Evolutionary conservation across 2,888 invertebrate species (phyloP).

Genomic region (Apotomis capreana): DNA sequence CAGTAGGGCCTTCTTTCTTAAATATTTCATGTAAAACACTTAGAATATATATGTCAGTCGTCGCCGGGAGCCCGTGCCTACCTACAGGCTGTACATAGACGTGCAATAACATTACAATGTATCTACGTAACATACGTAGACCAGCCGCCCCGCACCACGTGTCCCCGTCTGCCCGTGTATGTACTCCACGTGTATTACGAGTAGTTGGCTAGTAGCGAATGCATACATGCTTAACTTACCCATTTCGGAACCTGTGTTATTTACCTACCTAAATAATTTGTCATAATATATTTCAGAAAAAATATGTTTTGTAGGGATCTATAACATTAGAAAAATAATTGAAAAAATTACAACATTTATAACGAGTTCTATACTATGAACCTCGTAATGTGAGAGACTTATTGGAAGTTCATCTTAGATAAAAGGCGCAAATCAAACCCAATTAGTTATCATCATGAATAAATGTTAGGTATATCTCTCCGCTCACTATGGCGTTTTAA

Average conservation of each 20-base stretch:
- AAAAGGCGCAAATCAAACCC: background rate
- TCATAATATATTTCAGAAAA: background rate
- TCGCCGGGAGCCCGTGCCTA: conserved; percentile 18
- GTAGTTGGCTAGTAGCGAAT: conserved; percentile 24
- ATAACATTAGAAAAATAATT: background rate
- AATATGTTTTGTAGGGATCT: background rate
- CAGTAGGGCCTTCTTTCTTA: no score
- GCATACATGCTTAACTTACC: conserved; percentile 1
- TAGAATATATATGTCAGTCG: no score
- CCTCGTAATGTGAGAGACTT: background rate
- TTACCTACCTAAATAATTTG: background rate
- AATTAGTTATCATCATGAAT: no score
- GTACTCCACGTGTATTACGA: background rate
- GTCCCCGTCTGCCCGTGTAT: background rate
- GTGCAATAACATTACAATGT: conserved; percentile 36
- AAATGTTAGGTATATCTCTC: no score
- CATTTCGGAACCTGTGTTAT: background rate
- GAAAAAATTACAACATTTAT: background rate
- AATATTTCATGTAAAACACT: no score
- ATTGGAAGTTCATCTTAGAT: conserved; percentile 12
- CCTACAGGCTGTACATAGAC: conserved; percentile 39
- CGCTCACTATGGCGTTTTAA: no score
- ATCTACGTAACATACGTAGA: background rate
- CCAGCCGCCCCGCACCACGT: background rate
- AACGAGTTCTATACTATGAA: background rate